A percentile compares a stretch with the other conserved stretches of the same genome.
phyloP scores from a whole-genome alignment of 2,113 vertebrate genomes.

The Ardeotis arabs region DNA sequence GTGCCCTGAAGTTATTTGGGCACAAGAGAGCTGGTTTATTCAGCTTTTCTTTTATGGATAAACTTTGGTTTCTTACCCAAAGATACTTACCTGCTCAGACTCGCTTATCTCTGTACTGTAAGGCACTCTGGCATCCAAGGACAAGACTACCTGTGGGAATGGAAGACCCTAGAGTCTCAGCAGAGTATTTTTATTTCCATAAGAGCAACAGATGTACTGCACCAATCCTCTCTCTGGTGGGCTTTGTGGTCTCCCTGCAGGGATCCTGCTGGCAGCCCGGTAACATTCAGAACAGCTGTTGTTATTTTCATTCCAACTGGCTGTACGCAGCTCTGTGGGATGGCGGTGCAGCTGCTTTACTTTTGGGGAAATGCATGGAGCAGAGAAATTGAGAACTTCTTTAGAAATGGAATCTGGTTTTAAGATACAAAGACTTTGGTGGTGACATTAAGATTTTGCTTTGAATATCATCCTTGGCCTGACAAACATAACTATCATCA shows the following conservation, averaged over 20 bases:
- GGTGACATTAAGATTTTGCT: neutral
- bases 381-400: neutral
- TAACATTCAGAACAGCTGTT: constrained; percentile 26
- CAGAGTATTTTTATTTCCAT: neutral
- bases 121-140: neutral
- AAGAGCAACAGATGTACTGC: neutral
- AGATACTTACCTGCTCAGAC: neutral
- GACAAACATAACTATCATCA: neutral
- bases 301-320: neutral
- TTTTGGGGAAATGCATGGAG: neutral
- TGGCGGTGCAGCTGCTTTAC: neutral
- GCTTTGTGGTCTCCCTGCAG: neutral
- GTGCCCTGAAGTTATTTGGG: neutral
- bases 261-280: neutral
- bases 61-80: neutral
- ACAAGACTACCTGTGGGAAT: neutral
- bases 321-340: neutral
- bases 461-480: neutral
- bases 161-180: neutral
- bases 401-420: neutral
- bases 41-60: neutral
- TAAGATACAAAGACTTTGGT: neutral
- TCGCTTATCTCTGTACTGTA: neutral
- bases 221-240: neutral
- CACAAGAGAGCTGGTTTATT: neutral